Conservation (phyloP, 2,113 vertebrate genomes). For the Bombycilla garrulus region DNA sequence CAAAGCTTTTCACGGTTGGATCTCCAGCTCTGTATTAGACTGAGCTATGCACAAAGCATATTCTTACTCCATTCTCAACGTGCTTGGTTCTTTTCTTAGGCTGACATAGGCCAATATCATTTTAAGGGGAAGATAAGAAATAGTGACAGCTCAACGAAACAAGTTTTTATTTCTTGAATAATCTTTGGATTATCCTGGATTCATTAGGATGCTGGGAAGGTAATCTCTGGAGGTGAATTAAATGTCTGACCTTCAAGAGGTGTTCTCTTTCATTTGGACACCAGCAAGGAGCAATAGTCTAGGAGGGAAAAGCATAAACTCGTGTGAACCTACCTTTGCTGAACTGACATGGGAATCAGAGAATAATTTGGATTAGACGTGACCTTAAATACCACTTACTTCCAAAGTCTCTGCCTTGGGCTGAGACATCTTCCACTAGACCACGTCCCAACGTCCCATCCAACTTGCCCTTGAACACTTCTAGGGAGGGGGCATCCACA, state of each 20-base stretch:
- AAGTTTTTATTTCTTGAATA: neutral
- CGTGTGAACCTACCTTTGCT: neutral
- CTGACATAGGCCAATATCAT: neutral
- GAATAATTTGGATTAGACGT: neutral
- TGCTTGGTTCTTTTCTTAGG: neutral
- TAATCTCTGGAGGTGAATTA: neutral
- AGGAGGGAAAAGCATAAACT: neutral
- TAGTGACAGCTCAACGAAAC: neutral
- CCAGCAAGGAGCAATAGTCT: neutral
- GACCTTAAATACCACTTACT: neutral
- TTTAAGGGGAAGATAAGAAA: neutral
- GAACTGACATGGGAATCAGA: neutral
- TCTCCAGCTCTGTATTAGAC: neutral
- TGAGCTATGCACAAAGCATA: neutral
- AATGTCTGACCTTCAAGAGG: neutral
- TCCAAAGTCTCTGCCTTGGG: neutral
- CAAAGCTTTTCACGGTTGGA: neutral
- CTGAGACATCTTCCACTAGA: neutral
- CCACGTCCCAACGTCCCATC: too few relatives aligned
- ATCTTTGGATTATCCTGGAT: neutral
- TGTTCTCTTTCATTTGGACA: neutral
- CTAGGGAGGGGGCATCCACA: neutral
- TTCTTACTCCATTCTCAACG: neutral
- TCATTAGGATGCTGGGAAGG: neutral
- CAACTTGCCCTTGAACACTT: neutral